Conservation (phyloP, 2,888 invertebrate species). For the Operophtera brumata region DNA sequence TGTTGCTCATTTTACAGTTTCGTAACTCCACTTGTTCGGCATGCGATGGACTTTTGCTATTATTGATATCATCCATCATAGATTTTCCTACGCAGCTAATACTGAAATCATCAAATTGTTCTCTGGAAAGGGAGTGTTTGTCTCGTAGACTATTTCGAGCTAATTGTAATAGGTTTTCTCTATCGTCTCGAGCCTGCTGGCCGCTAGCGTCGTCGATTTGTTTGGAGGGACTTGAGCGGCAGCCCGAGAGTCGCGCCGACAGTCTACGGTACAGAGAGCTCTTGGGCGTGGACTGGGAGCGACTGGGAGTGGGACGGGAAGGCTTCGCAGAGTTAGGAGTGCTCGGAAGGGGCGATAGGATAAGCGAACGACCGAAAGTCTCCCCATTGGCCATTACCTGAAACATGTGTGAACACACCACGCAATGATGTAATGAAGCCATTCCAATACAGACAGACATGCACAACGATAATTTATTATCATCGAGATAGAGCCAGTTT, state of each 20-base stretch:
- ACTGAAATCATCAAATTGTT: constrained; percentile 55
- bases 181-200: constrained; percentile 47
- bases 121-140: constrained; percentile 51
- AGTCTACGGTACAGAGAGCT: constrained; percentile 73
- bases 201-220: constrained; percentile 38
- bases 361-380: constrained; percentile 83
- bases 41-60: constrained; percentile 44
- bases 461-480: constrained; percentile 64
- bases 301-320: constrained; percentile 62
- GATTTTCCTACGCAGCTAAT: constrained; percentile 63
- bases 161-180: constrained; percentile 57
- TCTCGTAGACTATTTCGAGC: constrained; percentile 61
- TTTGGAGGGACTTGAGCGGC: constrained; percentile 55
- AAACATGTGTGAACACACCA: constrained; percentile 83
- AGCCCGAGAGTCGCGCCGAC: constrained; percentile 72
- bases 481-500: constrained; percentile 61
- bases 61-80: constrained; percentile 55
- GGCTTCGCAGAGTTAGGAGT: constrained; percentile 64
- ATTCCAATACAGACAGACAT: constrained; percentile 79
- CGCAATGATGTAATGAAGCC: constrained; percentile 81
- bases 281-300: constrained; percentile 72
- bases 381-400: constrained; percentile 86
- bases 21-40: constrained; percentile 52
- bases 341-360: constrained; percentile 74
- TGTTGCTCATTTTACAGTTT: constrained; percentile 57